Evolutionary conservation across 1,140 invertebrate species (phyloP).

Genomic region (Ylistrum balloti): DNA sequence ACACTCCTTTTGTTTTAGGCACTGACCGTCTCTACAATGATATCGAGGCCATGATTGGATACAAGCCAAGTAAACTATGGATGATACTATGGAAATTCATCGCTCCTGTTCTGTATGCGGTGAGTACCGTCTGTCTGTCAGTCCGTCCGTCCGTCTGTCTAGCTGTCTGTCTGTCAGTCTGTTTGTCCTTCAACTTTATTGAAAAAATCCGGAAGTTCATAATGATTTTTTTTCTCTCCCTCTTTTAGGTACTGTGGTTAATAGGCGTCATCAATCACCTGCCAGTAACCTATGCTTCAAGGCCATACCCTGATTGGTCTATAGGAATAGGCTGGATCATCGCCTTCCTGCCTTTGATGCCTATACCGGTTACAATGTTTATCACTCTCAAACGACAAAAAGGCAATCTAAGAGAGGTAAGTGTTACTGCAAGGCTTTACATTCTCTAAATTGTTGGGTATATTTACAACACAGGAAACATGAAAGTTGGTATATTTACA

Average conservation of each 20-base stretch:
- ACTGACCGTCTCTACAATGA: neutral
- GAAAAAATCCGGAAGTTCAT: too few species aligned
- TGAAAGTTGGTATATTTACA: too few species aligned
- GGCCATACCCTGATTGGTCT: neutral
- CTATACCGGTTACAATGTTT: conserved; percentile 52
- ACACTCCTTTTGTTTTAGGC: neutral
- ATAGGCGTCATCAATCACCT: neutral
- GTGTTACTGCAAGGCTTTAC: too few species aligned
- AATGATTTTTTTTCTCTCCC: too few species aligned
- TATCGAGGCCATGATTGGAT: neutral
- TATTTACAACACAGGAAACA: too few species aligned
- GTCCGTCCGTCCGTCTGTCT: too few species aligned
- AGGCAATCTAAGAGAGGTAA: conserved; percentile 50
- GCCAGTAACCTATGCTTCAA: neutral
- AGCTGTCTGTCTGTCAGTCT: too few species aligned
- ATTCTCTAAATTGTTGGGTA: too few species aligned
- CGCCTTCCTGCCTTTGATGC: conserved; percentile 50
- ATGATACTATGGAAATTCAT: neutral
- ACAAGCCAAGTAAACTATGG: neutral
- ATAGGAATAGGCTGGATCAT: conserved; percentile 47
- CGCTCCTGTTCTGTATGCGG: neutral
- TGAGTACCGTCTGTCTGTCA: neutral
- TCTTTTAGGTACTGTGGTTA: neutral
- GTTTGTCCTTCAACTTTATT: too few species aligned
- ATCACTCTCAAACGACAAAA: neutral